Conservation (phyloP, 2,113 vertebrate species). For the Ptilonorhynchus violaceus region DNA sequence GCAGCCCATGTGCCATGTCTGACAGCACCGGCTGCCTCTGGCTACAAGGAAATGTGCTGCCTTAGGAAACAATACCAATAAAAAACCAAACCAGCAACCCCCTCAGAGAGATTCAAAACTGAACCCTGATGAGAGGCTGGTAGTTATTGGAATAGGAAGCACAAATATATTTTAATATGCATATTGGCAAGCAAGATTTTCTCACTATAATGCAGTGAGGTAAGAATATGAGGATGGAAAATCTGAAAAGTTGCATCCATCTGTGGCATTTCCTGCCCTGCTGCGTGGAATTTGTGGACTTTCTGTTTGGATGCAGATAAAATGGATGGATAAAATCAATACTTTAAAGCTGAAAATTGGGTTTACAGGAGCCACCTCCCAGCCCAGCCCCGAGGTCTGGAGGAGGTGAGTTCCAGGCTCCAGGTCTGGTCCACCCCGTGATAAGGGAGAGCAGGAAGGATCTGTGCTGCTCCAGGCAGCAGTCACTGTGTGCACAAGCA, state of each 20-base stretch:
- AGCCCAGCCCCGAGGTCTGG: not conserved
- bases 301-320: not conserved
- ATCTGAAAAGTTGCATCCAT: not conserved
- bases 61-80: not conserved
- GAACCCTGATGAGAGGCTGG: not conserved
- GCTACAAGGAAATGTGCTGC: not conserved
- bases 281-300: not conserved
- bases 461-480: rapidly evolving
- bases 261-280: not conserved
- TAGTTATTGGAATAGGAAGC: not conserved
- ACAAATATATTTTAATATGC: not conserved
- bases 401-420: not conserved
- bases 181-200: not conserved
- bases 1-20: not conserved
- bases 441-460: not conserved
- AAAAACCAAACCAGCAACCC: not conserved
- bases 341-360: not conserved
- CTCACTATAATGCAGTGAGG: not conserved
- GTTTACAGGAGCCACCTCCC: not conserved
- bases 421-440: rapidly evolving
- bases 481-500: not conserved
- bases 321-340: not conserved
- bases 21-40: not conserved
- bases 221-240: not conserved
- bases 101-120: not conserved